phyloP scores from a whole-genome alignment of 2,797 vertebrate species.

The Halcyon badia region DNA sequence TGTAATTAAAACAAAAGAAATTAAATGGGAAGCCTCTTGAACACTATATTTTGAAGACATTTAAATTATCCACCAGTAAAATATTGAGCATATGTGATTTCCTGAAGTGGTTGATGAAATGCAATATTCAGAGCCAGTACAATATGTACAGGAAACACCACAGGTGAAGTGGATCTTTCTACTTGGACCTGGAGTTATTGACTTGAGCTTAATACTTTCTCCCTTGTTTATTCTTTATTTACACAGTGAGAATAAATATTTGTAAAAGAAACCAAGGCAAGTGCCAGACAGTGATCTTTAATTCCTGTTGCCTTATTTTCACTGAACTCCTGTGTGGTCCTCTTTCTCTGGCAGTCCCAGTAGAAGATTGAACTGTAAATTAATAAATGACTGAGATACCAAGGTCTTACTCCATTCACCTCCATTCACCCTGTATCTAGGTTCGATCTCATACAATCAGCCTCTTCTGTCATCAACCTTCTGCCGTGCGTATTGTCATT shows the following conservation, averaged over 20 bases:
- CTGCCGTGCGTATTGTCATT: background rate
- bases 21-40: background rate
- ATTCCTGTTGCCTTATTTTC: background rate
- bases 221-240: slow-evolving; percentile 12
- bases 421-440: background rate
- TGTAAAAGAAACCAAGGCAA: background rate
- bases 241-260: background rate
- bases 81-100: background rate
- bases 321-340: background rate
- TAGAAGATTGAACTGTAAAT: background rate
- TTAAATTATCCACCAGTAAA: slow-evolving; percentile 8
- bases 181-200: background rate
- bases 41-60: background rate
- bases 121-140: background rate
- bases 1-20: background rate
- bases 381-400: background rate
- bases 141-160: background rate
- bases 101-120: background rate
- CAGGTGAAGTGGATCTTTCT: background rate
- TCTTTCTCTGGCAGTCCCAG: background rate
- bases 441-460: background rate
- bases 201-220: background rate
- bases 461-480: background rate
- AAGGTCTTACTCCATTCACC: background rate
- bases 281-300: background rate